Conservation (phyloP, 2,888 invertebrate species). For the Thysanoteuthis rhombus region DNA sequence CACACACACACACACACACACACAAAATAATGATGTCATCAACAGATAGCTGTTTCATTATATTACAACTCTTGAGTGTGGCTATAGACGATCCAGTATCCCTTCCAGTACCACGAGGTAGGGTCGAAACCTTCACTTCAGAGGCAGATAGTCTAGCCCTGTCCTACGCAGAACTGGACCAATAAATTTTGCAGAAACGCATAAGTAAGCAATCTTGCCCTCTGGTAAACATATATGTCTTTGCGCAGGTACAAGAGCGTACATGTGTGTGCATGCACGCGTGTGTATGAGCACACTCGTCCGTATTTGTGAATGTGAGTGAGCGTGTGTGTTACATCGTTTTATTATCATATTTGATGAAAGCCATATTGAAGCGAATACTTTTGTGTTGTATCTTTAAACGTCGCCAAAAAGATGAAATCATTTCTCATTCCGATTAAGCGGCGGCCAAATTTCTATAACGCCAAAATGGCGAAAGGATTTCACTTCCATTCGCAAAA, state of each 20-base stretch:
- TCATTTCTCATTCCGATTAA: neutral
- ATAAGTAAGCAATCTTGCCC: too few species aligned
- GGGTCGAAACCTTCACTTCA: too few species aligned
- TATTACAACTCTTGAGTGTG: too few species aligned
- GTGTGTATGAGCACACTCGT: neutral
- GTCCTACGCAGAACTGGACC: too few species aligned
- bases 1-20: too few species aligned
- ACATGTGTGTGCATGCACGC: neutral
- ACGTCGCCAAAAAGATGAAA: neutral
- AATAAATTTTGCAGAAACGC: too few species aligned
- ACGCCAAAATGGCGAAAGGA: neutral
- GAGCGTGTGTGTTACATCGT: neutral
- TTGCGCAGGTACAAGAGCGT: neutral
- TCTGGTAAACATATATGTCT: neutral
- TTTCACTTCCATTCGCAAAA: neutral
- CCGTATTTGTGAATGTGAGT: neutral
- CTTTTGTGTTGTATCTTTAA: neutral
- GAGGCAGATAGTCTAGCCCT: too few species aligned
- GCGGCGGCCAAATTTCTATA: neutral
- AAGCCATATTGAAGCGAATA: neutral
- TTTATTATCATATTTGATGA: neutral
- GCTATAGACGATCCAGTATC: too few species aligned
- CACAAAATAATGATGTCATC: too few species aligned
- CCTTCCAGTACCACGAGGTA: too few species aligned
- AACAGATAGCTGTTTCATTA: too few species aligned